Conservation (phyloP, 2,797 vertebrate genomes). For the Acanthurus lineatus region DNA sequence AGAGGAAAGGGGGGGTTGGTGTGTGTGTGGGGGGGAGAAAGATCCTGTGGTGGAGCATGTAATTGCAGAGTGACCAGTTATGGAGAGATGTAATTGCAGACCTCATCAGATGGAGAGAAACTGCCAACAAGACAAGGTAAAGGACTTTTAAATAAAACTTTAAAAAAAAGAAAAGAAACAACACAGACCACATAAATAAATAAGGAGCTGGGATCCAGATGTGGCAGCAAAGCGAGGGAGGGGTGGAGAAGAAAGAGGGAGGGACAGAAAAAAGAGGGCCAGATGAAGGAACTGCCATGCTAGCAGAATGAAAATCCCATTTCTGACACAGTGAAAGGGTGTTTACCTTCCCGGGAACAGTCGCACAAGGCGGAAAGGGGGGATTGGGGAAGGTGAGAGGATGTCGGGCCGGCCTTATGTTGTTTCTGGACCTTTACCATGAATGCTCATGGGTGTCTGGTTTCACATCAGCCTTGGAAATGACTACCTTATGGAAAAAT, state of each 20-base stretch:
- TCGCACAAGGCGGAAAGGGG: slow-evolving; percentile 44
- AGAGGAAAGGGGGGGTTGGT: slow-evolving; percentile 21
- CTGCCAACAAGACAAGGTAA: slow-evolving; percentile 83
- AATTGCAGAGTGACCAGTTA: slow-evolving; percentile 86
- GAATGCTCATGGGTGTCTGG: slow-evolving; percentile 75
- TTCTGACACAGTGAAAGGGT: slow-evolving; percentile 67
- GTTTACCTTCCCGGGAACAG: slow-evolving; percentile 78
- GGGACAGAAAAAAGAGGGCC: slow-evolving; percentile 52
- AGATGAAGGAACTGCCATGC: slow-evolving; percentile 73
- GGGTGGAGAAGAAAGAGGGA: slow-evolving; percentile 61
- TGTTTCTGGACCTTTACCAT: slow-evolving; percentile 82
- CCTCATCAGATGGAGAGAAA: slow-evolving; percentile 81
- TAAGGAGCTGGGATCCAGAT: slow-evolving; percentile 87
- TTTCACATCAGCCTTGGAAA: slow-evolving; percentile 79
- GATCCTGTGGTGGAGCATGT: slow-evolving; percentile 81
- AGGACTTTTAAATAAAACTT: slow-evolving; percentile 74
- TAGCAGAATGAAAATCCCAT: slow-evolving; percentile 75
- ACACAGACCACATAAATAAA: slow-evolving; percentile 86
- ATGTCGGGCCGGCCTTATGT: slow-evolving; percentile 69
- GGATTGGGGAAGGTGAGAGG: slow-evolving; percentile 74
- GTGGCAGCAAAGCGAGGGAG: slow-evolving; percentile 70
- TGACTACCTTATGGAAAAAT: slow-evolving; percentile 78
- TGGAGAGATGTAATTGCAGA: slow-evolving; percentile 85
- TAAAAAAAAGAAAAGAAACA: slow-evolving; percentile 56
- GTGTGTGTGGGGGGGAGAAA: slow-evolving; percentile 10